Evolutionary conservation across 2,113 vertebrate species (phyloP), one percentile per base, ranked within the genome.

Genomic region (Sturnira hondurensis): DNA sequence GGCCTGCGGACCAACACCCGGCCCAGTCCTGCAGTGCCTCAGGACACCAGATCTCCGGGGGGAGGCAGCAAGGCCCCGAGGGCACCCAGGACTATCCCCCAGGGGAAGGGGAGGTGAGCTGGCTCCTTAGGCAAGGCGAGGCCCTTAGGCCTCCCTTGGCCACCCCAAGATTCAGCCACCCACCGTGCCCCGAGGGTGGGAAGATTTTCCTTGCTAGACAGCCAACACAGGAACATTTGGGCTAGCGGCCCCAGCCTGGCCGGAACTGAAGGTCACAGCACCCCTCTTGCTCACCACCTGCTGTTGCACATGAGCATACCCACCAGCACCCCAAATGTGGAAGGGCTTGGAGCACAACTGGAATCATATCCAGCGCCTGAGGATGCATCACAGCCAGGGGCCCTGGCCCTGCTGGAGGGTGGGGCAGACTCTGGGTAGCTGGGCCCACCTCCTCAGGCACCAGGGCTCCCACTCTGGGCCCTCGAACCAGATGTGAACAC

Each of bases 91-190:
- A 96, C 71, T 45, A 33, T 93, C 71, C 96, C 96, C 38, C 97
- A 97, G 54, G 97, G 97, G 54, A 97, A 96, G 87, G 97, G 96
- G 88, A 98, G 96, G 96, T 97, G 97, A 98, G 96, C 84, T 3
- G 12, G 85, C 73, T 92, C 67, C n/a, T 15, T 43, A 17, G 47
- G 41, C 58, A 56, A 95, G 87, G 50, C 4, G 33, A 93, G 81
- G 74, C 95, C 90, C 83, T 24, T 14, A 73, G 93, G 77, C 43
- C 76, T 94, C 77, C 45, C 87, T 58, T 28, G 87, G 86, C 67
- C 26, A 22, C 63, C 73, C 86, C 61, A 31, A 83, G 65, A 73
- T 88, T 52, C 78, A 78, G 71, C 74, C 74, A 88, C 50, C 68
- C 56, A 22, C 71, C 0, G 0, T 20, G 56, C 70, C 80, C 4